Conservation (phyloP, 1,140 invertebrate genomes). For the Belonocnema kinseyi region DNA sequence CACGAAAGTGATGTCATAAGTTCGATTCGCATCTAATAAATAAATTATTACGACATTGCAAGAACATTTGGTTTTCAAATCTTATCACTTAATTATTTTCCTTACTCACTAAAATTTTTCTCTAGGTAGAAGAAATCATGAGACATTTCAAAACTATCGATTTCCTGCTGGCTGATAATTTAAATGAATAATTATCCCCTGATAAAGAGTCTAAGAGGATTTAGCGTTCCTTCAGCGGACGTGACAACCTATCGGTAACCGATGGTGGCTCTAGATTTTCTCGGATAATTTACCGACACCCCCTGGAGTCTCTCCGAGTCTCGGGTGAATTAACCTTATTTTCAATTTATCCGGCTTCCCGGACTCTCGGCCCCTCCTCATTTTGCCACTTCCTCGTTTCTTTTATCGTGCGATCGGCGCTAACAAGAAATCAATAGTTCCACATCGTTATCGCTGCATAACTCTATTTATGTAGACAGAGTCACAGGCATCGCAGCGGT, state of each 20-base stretch:
- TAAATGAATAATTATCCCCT: slow-evolving; percentile 25
- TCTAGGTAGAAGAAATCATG: not conserved
- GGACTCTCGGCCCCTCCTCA: slow-evolving; percentile 34
- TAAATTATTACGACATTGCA: too few species aligned
- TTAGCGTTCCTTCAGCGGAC: slow-evolving; percentile 17
- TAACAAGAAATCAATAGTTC: slow-evolving; percentile 63
- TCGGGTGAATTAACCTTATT: slow-evolving; percentile 59
- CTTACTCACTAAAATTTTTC: not conserved
- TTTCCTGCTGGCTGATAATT: slow-evolving; percentile 13
- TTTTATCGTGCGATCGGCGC: slow-evolving; percentile 45
- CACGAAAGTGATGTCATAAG: too few species aligned
- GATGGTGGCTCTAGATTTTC: slow-evolving; percentile 46
- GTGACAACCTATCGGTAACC: slow-evolving; percentile 40
- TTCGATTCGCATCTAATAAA: too few species aligned
- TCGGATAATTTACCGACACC: slow-evolving; percentile 52
- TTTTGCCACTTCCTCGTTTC: not conserved
- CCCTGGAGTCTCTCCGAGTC: slow-evolving; percentile 35
- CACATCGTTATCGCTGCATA: slow-evolving; percentile 45
- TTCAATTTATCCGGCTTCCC: slow-evolving; percentile 53
- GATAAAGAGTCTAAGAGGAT: slow-evolving; percentile 15
- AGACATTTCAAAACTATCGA: not conserved
- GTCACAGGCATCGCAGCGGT: not conserved
- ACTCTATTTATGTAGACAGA: slow-evolving; percentile 12
- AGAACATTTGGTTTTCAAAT: too few species aligned
- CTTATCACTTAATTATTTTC: too few species aligned